Evolutionary conservation across 2,888 invertebrate species (phyloP), one percentile per base, ranked within the genome.

Genomic region (Phoenoteleia sp.): DNA sequence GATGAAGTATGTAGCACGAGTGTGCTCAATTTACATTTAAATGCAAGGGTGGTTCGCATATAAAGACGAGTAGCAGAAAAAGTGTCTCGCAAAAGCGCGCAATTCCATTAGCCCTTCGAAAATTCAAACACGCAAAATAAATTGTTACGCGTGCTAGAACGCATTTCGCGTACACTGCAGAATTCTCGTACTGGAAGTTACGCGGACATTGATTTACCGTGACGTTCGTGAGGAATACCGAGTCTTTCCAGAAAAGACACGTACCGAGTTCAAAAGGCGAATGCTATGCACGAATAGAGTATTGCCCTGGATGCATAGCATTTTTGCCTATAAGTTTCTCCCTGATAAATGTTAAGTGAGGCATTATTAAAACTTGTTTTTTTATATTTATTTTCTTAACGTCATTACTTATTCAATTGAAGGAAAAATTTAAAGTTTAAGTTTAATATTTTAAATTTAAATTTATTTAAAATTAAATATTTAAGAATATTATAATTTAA

Each of bases 191-290:
- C 15, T 25, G 7, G 17, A 6, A 67, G 36, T 25, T 69, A 39
- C 33, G 58, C 15, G 54, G 75, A 76, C 75, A 45, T 76, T 76
- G 75, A 66, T 76, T 76, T 76, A 76, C 42, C 15, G 56, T 66
- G 45, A 66, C 64, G 45, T 23, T 66, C 19, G 21, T 45, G 33
- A 62, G 3, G 74, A 62, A 62, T 62, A 75, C 42, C 52, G 47
- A 74, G 25, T 47, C 52, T 62, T 62, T 52, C 52, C 17, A 25
- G 52, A 74, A 27, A 36, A 49, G 25, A 62, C 25, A 27, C 39
- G 25, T 54, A 39, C 23, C 25, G 36, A 49, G 52, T 67, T 67
- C 67, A 67, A 52, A 67, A 52, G 25, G 15, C 49, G 36, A 67
- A 27, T 3, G 45, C 47, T 45, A 17, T 45, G 17, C 13, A 4